These are phyloP conservation scores for Platycheirus albimanus DNA, from an alignment of 2,888 invertebrate species.

Conservation along the genomic window DNA sequence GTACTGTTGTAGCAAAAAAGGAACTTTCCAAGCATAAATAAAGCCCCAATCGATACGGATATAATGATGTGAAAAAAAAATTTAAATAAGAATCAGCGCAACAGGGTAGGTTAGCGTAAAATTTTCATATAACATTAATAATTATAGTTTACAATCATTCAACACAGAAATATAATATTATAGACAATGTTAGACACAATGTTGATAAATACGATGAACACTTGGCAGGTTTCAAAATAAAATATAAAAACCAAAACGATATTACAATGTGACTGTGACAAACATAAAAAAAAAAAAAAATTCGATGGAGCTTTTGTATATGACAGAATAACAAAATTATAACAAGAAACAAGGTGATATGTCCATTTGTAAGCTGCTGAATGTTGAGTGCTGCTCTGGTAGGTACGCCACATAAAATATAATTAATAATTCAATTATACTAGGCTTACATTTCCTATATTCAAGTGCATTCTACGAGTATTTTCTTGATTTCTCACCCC, in stretches of 20 bases:
- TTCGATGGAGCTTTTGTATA: slow-evolving; percentile 13
- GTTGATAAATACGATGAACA: slow-evolving; percentile 45
- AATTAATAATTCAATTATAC: slow-evolving; percentile 72
- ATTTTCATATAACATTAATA: slow-evolving; percentile 14
- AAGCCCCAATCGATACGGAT: slow-evolving; percentile 8
- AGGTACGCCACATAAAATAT: background rate
- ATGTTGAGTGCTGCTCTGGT: background rate
- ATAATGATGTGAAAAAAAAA: slow-evolving; percentile 11
- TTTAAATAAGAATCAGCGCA: background rate
- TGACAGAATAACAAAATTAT: slow-evolving; percentile 28
- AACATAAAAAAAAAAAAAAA: slow-evolving; percentile 47
- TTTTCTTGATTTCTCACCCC: slow-evolving; percentile 34
- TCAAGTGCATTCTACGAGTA: slow-evolving; percentile 57
- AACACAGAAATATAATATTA: slow-evolving; percentile 12
- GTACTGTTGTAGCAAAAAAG: background rate
- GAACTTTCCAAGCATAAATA: background rate
- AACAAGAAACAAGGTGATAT: too few species aligned
- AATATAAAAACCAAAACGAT: slow-evolving; percentile 53
- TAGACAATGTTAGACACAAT: background rate
- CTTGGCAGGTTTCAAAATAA: slow-evolving; percentile 55
- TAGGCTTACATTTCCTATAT: slow-evolving; percentile 59
- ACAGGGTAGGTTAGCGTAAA: background rate
- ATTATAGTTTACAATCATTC: slow-evolving; percentile 29
- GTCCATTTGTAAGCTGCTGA: slow-evolving; percentile 38
- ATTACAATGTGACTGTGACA: slow-evolving; percentile 42